Base-by-base conservation (phyloP, 2,113 vertebrate genomes). In the Athene cunicularia region DNA sequence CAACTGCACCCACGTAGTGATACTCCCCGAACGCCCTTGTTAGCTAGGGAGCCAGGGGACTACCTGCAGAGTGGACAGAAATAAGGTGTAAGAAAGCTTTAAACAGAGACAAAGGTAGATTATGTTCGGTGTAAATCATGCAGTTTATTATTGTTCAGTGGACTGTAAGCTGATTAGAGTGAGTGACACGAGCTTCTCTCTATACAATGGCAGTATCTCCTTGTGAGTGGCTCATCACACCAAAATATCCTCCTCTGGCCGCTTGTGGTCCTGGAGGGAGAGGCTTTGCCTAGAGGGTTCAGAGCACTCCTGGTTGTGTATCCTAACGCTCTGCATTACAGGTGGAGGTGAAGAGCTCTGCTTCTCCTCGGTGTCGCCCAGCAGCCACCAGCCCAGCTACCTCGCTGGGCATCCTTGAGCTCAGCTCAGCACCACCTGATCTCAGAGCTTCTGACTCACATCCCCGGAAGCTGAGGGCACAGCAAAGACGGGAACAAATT, bases 11-110 rank as follows among this genome's bases (percentile, higher is more conserved):
- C 55, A 20, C 1, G 1, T 4, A 16, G 30, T 2, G 27, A 11
- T 26, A 23, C 17, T 33, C 53, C 56, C 14, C 3, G 2, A 15
- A 16, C 2, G 1, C 20, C 37, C n/a, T 59, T 2, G 1, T 30
- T 11, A 5, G 28, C 22, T 3, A 9, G 43, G 41, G 56, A 82
- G 72, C 11, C 11, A 3, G 20, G 21, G 27, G 27, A 30, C 27
- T 19, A 37, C 45, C 26, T 47, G 58, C 59, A 70, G 43, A 32
- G 23, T 5, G 12, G 21, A 28, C 49, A 81, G 50, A 79, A 62
- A 18, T 6, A 18, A 77, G 20, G 10, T 28, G 12, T 30, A 26
- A 62, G 37, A 64, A 70, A 90, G 39, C 55, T 59, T 86, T 45
- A 33, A 45, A 14, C 12, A 50, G 53, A 37, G 35, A n/a, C 24